Conservation (phyloP, 2,797 vertebrate species). For the Cynopterus sphinx region DNA sequence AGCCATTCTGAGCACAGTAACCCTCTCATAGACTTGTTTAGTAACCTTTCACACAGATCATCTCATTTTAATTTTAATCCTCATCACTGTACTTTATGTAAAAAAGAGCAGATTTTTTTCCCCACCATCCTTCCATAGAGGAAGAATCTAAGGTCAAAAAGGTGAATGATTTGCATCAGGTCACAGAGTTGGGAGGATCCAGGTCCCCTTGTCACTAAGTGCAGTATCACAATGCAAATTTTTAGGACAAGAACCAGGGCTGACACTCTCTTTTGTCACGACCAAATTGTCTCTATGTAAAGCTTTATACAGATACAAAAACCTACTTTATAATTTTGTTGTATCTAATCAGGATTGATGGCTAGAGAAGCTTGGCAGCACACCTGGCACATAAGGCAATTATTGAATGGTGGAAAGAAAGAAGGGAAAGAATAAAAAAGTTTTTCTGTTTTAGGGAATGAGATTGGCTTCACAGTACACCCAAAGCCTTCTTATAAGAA, state of each 20-base stretch:
- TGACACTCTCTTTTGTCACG: not conserved
- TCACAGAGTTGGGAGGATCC: not conserved
- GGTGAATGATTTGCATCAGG: not conserved
- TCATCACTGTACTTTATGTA: not conserved
- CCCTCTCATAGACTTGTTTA: not conserved
- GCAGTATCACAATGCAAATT: not conserved
- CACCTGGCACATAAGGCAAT: not conserved
- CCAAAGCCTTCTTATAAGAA: not conserved
- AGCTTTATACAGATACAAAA: not conserved
- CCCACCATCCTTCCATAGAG: not conserved
- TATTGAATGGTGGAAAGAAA: not conserved
- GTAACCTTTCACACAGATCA: not conserved
- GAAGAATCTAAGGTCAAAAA: slow-evolving; percentile 15
- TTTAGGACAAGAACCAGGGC: not conserved
- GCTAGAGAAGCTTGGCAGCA: not conserved
- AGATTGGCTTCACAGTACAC: not conserved
- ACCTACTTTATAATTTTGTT: not conserved
- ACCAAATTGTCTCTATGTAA: not conserved
- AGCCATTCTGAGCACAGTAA: not conserved
- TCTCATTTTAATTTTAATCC: not conserved
- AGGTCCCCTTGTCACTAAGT: not conserved
- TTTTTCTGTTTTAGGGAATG: not conserved
- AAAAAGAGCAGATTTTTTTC: not conserved
- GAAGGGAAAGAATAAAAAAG: not conserved
- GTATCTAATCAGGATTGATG: not conserved